Conservation (phyloP, 2,113 vertebrate species). For the Thunnus thynnus region DNA sequence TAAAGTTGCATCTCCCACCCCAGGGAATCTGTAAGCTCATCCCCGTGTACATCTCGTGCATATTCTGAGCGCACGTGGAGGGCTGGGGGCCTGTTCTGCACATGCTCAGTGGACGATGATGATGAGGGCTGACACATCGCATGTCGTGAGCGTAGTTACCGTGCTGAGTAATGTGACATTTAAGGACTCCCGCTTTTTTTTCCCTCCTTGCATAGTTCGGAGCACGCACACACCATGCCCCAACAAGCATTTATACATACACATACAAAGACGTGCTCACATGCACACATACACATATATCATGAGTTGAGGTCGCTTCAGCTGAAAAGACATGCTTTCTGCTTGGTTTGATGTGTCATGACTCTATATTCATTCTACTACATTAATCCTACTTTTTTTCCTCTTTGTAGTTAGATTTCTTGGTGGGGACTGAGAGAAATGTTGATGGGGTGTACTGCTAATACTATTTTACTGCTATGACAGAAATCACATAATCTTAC, state of each 20-base stretch:
- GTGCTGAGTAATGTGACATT: slow-evolving; percentile 79
- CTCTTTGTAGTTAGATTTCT: background rate
- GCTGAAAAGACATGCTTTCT: slow-evolving; percentile 17
- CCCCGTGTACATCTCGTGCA: slow-evolving; percentile 52
- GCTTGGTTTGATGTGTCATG: slow-evolving; percentile 12
- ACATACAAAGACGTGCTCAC: background rate
- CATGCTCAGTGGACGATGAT: slow-evolving; percentile 73
- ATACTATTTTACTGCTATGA: background rate
- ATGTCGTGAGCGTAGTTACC: slow-evolving; percentile 69
- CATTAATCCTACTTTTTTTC: background rate
- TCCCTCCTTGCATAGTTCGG: slow-evolving; percentile 11
- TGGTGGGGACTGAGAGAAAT: background rate
- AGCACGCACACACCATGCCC: slow-evolving; percentile 3
- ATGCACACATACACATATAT: slow-evolving; percentile 3
- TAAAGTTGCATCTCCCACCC: slow-evolving; percentile 64
- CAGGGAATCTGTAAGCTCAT: slow-evolving; percentile 28
- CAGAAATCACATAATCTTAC: background rate
- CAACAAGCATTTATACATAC: background rate
- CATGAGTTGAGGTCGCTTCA: background rate
- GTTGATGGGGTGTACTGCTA: background rate
- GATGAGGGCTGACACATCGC: slow-evolving; percentile 77
- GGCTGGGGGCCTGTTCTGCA: slow-evolving; percentile 70
- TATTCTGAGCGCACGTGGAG: slow-evolving; percentile 54
- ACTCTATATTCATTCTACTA: background rate
- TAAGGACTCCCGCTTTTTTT: slow-evolving; percentile 63